These are phyloP conservation scores for Phenganax marumi DNA, from an alignment of 92 coral and sea anemone species.

Conservation along the genomic window DNA sequence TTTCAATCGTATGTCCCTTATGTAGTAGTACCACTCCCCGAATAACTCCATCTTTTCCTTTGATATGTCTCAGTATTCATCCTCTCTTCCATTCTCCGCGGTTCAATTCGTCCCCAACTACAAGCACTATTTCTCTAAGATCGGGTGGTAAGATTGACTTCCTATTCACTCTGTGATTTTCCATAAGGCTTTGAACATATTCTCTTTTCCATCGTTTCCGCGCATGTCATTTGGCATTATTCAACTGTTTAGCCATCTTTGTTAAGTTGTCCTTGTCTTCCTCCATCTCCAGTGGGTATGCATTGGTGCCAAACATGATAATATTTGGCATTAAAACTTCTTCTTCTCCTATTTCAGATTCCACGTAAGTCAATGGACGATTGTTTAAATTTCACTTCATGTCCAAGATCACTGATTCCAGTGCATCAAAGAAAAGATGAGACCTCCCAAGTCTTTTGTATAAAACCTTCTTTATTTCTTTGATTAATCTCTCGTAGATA, in stretches of 20 bases:
- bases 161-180: constrained; percentile 48
- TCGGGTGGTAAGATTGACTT: constrained; percentile 20
- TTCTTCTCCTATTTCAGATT: constrained; percentile 48
- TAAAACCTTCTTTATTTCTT: constrained; percentile 51
- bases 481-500: constrained; percentile 49
- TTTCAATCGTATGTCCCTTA: constrained; percentile 50
- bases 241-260: constrained; percentile 1
- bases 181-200: constrained; percentile 53
- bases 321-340: constrained; percentile 57
- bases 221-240: not conserved
- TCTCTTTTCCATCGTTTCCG: constrained; percentile 32
- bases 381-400: constrained; percentile 56
- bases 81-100: constrained; percentile 42
- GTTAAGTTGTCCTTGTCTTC: constrained; percentile 57
- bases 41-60: constrained; percentile 52
- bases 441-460: constrained; percentile 54
- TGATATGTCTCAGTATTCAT: constrained; percentile 22
- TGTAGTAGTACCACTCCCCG: constrained; percentile 38
- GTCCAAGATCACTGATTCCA: constrained; percentile 50
- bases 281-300: constrained; percentile 54
- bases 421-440: constrained; percentile 31
- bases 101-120: constrained; percentile 12
- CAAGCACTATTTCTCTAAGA: constrained; percentile 31
- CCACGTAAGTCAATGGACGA: constrained; percentile 62
- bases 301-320: constrained; percentile 65